phyloP scores from a whole-genome alignment of 2,113 vertebrate genomes.

The Ascaphus truei region DNA sequence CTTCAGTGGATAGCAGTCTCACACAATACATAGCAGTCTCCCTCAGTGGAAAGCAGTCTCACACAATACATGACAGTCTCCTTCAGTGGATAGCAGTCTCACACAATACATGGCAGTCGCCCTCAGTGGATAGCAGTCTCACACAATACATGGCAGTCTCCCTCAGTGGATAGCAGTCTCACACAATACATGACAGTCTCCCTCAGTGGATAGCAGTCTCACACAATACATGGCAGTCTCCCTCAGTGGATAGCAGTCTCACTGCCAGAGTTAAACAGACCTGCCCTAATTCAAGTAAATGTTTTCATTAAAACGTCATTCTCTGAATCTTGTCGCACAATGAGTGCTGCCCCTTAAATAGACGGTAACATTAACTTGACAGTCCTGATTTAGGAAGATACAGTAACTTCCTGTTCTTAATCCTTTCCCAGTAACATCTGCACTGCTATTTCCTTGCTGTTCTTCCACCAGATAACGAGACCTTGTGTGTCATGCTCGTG shows the following conservation, averaged over 20 bases:
- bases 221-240: neutral
- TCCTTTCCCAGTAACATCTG: constrained; percentile 27
- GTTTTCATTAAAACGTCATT: neutral
- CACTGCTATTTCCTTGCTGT: constrained; percentile 26
- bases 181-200: too few species aligned
- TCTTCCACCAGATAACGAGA: constrained; percentile 25
- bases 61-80: too few species aligned
- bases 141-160: too few species aligned
- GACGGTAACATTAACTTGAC: constrained; percentile 15
- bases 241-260: neutral
- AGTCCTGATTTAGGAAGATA: constrained; percentile 20
- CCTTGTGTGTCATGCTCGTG: constrained; percentile 25
- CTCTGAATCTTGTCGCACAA: neutral
- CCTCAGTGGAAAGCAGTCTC: too few species aligned
- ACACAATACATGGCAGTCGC: neutral
- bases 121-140: neutral
- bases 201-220: too few species aligned
- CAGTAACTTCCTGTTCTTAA: constrained; percentile 28
- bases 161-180: too few species aligned
- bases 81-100: too few species aligned
- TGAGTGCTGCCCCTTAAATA: too few species aligned
- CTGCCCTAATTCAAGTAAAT: neutral
- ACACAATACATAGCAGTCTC: too few species aligned
- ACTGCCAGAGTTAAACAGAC: neutral
- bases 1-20: neutral